These are phyloP conservation scores for Acanthis flammea DNA, from an alignment of 2,797 vertebrate genomes.

Conservation along the genomic window DNA sequence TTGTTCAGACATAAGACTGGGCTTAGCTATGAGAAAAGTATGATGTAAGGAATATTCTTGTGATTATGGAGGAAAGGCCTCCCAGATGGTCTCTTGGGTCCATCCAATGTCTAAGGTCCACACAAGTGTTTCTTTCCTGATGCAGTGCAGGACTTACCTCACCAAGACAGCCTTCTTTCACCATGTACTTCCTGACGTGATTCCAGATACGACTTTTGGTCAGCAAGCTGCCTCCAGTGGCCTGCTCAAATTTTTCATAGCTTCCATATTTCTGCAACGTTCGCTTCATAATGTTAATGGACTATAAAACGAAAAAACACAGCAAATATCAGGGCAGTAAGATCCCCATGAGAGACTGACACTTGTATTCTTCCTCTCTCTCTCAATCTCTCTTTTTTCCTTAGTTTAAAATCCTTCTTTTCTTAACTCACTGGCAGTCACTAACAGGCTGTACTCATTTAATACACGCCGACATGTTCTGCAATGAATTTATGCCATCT, in stretches of 20 bases:
- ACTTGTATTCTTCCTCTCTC: not conserved
- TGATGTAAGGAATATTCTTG: not conserved
- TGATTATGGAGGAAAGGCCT: not conserved
- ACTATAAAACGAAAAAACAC: constrained; percentile 70
- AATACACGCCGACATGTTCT: not conserved
- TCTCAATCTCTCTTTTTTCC: not conserved
- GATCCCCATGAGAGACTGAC: not conserved
- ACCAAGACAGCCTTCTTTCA: constrained; percentile 91
- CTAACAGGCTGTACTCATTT: not conserved
- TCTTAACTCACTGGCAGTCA: not conserved
- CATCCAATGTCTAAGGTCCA: not conserved
- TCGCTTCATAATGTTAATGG: constrained; percentile 88
- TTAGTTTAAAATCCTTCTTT: not conserved
- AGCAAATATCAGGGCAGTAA: not conserved
- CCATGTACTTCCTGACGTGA: constrained; percentile 91
- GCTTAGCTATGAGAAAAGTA: not conserved
- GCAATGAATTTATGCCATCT: not conserved
- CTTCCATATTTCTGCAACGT: constrained; percentile 88
- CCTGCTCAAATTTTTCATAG: constrained; percentile 92
- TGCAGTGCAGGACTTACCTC: constrained; percentile 77
- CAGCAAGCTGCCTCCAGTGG: constrained; percentile 87
- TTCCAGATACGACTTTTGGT: constrained; percentile 86
- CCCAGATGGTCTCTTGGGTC: not conserved
- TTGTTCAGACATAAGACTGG: not conserved
- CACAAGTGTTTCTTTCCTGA: not conserved